Base-by-base conservation (phyloP, 1,140 invertebrate species). In the Akabosia matsudoensis region DNA sequence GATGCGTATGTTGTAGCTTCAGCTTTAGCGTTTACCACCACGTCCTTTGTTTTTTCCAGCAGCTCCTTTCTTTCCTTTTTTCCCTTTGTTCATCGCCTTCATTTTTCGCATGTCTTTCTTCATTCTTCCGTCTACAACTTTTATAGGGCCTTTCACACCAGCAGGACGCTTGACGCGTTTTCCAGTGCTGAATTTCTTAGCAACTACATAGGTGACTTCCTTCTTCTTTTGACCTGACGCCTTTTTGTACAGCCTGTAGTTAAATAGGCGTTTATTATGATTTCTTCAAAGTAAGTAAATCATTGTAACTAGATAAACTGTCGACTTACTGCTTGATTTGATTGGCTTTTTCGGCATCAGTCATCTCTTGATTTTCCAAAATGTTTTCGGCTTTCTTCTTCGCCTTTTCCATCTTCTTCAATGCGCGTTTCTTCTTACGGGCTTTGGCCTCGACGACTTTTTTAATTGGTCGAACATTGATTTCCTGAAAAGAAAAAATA, bases 371-470 rank as follows among this genome's bases (percentile, higher is more conserved):
- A 84, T 93, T 95, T 54, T 98, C 96, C 85, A 97, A 90, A 14
- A 99, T 87, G 22, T 89, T 88, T 84, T 99, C 97, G 0, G 96
- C 92, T 84, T 95, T 96, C 86, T 99, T 99, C 85, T 97, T 95
- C 0, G 96, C 96, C 82, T 92, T 95, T 81, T 97, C 95, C 84
- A 99, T 85, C 84, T 92, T 92, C 78, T 90, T 92, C 70, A 93
- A 84, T 56, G 93, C 90, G 79, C 94, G 91, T 83, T 91, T 92
- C 90, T 98, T 97, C 88, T 99, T 99, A 64, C 98, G 90, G 0
- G 95, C 94, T 85, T 98, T 99, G 0, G 98, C 98, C 87, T 99
- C 96, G 79, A 97, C 91, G 0, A 99, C 93, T 88, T 99, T 99
- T 85, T 99, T 99, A 64, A 99, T 97, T 18, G 97, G 95, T 73